These are phyloP conservation scores for Pyrocoelia pectoralis DNA, from an alignment of 2,888 invertebrate genomes.

Conservation along the genomic window DNA sequence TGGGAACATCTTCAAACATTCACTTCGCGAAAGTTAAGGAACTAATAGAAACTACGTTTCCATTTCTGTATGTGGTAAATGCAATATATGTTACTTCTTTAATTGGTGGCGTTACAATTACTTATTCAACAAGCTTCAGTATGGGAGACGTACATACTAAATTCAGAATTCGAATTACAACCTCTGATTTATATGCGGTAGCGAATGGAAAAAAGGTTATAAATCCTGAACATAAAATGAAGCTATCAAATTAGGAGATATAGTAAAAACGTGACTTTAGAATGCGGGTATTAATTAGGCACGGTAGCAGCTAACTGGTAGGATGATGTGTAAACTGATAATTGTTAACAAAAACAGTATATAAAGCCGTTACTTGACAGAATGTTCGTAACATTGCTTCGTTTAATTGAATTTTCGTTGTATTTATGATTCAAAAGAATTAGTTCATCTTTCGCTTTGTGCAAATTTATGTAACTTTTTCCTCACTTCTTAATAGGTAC, in stretches of 20 bases:
- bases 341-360: slow-evolving; percentile 24
- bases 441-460: background rate
- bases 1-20: slow-evolving; percentile 42
- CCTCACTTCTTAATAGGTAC: background rate
- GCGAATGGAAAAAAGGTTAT: slow-evolving; percentile 7
- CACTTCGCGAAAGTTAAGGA: slow-evolving; percentile 22
- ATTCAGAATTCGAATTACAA: background rate
- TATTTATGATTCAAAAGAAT: background rate
- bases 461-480: background rate
- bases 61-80: slow-evolving; percentile 12
- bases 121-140: background rate
- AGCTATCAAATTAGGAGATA: slow-evolving; percentile 36
- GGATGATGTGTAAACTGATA: slow-evolving; percentile 27
- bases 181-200: slow-evolving; percentile 3
- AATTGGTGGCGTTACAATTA: slow-evolving; percentile 17
- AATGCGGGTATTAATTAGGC: slow-evolving; percentile 38
- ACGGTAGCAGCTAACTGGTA: slow-evolving; percentile 26
- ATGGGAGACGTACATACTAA: slow-evolving; percentile 9
- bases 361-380: slow-evolving; percentile 20
- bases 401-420: background rate
- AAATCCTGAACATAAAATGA: slow-evolving; percentile 30
- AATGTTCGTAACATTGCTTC: background rate
- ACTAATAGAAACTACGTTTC: slow-evolving; percentile 5
- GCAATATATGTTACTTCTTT: slow-evolving; percentile 12
- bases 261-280: slow-evolving; percentile 36